phyloP scores from a whole-genome alignment of 2,888 invertebrate species.

The Ormia ochracea region DNA sequence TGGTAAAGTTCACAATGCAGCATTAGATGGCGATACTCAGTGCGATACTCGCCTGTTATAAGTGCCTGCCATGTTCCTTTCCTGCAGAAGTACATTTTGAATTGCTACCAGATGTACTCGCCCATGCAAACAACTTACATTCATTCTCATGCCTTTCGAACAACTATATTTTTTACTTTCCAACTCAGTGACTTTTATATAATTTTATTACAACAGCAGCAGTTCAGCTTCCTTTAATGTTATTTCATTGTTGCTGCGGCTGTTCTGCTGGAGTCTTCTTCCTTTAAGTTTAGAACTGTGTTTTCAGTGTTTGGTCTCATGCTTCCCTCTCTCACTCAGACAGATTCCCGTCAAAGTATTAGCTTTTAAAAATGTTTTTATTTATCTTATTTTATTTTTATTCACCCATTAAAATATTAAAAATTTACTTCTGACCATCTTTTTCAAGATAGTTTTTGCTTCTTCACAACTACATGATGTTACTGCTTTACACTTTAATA shows the following conservation, averaged over 20 bases:
- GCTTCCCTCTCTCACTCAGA: not conserved
- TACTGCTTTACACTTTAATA: not conserved
- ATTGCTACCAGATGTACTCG: not conserved
- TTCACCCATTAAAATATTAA: conserved; percentile 34
- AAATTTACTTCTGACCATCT: not conserved
- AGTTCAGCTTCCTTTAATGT: conserved; percentile 1
- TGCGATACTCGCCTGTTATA: no score
- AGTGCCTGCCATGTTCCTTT: not conserved
- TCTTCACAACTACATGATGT: not conserved
- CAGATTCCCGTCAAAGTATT: conserved; percentile 9
- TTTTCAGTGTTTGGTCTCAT: not conserved
- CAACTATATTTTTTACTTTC: conserved; percentile 18
- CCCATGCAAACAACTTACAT: not conserved
- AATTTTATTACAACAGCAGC: not conserved
- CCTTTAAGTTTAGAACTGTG: not conserved
- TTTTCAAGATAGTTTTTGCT: not conserved
- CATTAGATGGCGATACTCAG: no score
- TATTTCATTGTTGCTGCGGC: not conserved
- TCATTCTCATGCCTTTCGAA: not conserved
- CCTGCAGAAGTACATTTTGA: not conserved
- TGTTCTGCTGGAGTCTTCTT: not conserved
- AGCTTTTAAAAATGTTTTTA: not conserved
- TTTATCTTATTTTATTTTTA: conserved; percentile 10
- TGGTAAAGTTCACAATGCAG: no score
- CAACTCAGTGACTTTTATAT: conserved; percentile 26